Evolutionary conservation across 2,797 vertebrate genomes (phyloP).

Genomic region (Notoglanidium macrostoma): DNA sequence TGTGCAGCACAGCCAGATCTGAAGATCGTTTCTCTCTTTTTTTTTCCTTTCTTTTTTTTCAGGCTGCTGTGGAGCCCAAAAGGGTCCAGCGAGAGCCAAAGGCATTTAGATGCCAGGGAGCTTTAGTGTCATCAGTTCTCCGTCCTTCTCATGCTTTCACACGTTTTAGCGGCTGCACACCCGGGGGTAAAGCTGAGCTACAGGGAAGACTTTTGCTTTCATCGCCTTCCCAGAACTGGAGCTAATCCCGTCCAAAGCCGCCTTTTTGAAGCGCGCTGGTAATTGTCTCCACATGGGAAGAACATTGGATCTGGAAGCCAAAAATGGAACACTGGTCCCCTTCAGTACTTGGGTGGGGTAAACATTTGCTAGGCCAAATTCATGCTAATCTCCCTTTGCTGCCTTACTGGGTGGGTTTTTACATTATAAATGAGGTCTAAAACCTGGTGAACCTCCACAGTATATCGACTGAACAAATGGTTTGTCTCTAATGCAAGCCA

Average conservation of each 20-base stretch:
- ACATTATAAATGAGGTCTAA: slow-evolving; percentile 31
- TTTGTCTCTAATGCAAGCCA: background rate
- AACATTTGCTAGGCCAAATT: slow-evolving; percentile 47
- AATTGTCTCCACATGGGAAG: slow-evolving; percentile 62
- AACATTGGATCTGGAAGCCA: slow-evolving; percentile 56
- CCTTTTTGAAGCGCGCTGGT: slow-evolving; percentile 58
- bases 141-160: slow-evolving; percentile 46
- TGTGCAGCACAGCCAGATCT: slow-evolving; percentile 58
- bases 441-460: slow-evolving; percentile 35
- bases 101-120: slow-evolving; percentile 53
- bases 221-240: slow-evolving; percentile 62
- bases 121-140: slow-evolving; percentile 47
- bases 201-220: slow-evolving; percentile 59
- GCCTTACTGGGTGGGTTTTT: slow-evolving; percentile 34
- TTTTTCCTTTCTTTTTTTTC: background rate
- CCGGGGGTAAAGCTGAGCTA: slow-evolving; percentile 50
- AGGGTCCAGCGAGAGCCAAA: slow-evolving; percentile 47
- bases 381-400: slow-evolving; percentile 50
- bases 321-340: slow-evolving; percentile 56
- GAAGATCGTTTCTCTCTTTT: slow-evolving; percentile 40
- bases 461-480: background rate
- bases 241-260: slow-evolving; percentile 63
- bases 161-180: slow-evolving; percentile 46
- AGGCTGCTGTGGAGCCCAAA: slow-evolving; percentile 51
- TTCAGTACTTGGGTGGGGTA: slow-evolving; percentile 51